Conservation (phyloP, 2,888 invertebrate genomes). For the Cheilosia urbana region DNA sequence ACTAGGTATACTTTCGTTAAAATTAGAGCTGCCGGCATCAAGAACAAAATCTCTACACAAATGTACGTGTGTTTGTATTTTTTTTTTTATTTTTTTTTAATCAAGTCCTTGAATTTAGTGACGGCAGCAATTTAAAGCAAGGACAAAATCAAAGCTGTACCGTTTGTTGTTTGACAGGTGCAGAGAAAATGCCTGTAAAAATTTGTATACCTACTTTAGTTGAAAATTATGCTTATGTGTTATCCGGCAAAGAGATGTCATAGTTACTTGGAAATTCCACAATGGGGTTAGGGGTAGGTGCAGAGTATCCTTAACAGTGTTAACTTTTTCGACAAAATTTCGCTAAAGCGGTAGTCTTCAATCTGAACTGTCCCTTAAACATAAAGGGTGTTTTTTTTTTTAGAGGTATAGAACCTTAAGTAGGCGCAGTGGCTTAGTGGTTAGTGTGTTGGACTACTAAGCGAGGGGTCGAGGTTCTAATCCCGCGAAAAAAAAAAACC, state of each 20-base stretch:
- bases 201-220: not conserved
- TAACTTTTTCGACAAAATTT: not conserved
- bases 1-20: constrained; percentile 2
- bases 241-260: not conserved
- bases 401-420: too few relatives aligned
- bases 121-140: constrained; percentile 56
- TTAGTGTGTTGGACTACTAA: too few relatives aligned
- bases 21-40: constrained; percentile 42
- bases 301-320: not conserved
- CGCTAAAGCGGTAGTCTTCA: too few relatives aligned
- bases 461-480: too few relatives aligned
- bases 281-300: not conserved
- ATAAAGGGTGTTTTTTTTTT: too few relatives aligned
- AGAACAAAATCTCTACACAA: constrained; percentile 36
- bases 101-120: constrained; percentile 54
- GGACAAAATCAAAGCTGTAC: not conserved
- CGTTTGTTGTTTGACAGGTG: not conserved
- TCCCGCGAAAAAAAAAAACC: too few relatives aligned
- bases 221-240: not conserved
- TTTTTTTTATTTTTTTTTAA: not conserved
- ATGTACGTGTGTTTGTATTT: constrained; percentile 11
- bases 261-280: not conserved
- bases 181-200: not conserved
- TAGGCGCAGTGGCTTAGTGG: too few relatives aligned
- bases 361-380: too few relatives aligned